Conservation (phyloP, 2,797 vertebrate species). For the Callimico goeldii region DNA sequence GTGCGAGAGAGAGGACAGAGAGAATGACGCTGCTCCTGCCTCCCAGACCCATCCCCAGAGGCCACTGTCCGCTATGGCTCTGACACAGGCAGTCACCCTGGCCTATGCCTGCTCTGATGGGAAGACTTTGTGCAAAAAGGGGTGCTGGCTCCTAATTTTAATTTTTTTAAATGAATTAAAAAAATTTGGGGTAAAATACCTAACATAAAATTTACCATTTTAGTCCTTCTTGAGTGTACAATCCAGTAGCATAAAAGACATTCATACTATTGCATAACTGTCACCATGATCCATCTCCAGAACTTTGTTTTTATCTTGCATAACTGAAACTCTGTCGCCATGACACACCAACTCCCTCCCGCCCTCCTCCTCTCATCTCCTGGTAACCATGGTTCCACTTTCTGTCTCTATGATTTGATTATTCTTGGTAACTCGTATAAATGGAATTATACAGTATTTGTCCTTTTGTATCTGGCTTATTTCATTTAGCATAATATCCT, state of each 20-base stretch:
- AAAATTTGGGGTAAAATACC: background rate
- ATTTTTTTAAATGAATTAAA: background rate
- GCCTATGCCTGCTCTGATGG: background rate
- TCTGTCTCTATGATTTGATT: background rate
- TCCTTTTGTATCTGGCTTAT: background rate
- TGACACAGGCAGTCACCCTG: no score
- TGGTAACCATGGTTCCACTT: background rate
- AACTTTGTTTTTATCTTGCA: no score
- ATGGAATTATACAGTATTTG: background rate
- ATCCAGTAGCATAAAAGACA: background rate
- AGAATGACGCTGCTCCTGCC: background rate
- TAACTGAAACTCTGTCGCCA: background rate
- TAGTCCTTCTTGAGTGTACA: background rate
- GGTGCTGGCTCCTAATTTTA: background rate
- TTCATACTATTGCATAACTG: background rate
- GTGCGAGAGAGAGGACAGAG: background rate
- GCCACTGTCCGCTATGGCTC: no score
- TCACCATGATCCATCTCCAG: background rate
- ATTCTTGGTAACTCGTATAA: background rate
- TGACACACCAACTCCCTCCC: rapidly evolving
- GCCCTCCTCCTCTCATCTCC: background rate
- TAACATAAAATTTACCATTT: no score
- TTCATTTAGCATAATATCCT: background rate
- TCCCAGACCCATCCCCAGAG: background rate
- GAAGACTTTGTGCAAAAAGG: background rate